Evolutionary conservation across 2,888 invertebrate species (phyloP), one percentile per base, ranked within the genome.

Genomic region (Aphidoletes aphidimyza): DNA sequence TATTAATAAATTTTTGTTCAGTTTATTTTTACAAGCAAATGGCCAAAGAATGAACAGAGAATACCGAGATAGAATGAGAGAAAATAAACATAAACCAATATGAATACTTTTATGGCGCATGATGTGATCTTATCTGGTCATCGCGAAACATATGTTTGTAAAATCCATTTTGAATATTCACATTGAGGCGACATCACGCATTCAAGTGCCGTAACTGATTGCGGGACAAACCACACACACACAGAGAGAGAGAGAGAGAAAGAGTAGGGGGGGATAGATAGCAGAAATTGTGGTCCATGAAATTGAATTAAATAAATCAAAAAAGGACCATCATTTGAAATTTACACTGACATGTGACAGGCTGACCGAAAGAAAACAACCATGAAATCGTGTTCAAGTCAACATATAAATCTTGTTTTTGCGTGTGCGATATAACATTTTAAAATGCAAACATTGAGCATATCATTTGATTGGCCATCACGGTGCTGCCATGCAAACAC

Each of bases 251-350:
- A n/a, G n/a, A n/a, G n/a, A n/a, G n/a, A n/a, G n/a, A 42, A 9
- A 69, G 2, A 69, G 1, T 69, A 30, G 17, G 69, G 69, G 69
- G 69, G 69, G 30, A 8, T 26, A 22, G 54, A 17, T 47, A 9
- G 2, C 47, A 47, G 9, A 47, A 9, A 26, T 69, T 6, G 30
- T 30, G 11, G 30, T 1, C 69, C 69, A 30, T 69, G 69, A 69
- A 69, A 69, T 69, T 69, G 69, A 69, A 69, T 69, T 69, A 30
- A 69, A 69, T 69, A 69, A 69, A 30, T 69, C 69, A 69, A 69
- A n/a, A n/a, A 69, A 69, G 69, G 3, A 54, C 22, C 69, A 69
- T 69, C 30, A 30, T 69, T 30, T 69, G 11, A 69, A 69, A 69
- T 69, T 14, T 14, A 69, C 26, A 69, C 26, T 34, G 30, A 34